Percentiles rank a stretch among this genome's conserved stretches.
Evolutionary conservation across 2,888 invertebrate genomes (phyloP).

Genomic region (Drepana falcataria): DNA sequence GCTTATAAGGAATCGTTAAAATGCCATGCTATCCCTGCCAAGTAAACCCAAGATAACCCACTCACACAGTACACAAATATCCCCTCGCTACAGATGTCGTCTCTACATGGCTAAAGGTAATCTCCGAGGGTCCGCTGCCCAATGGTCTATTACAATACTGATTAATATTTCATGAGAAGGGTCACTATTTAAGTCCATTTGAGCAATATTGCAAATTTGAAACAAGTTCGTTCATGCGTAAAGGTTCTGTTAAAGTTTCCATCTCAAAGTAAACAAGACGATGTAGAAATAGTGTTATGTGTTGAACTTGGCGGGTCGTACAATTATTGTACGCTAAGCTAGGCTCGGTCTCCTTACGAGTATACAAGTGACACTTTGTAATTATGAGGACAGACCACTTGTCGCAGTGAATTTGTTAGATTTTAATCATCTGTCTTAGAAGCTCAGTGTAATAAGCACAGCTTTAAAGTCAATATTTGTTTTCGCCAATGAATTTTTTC

Average conservation of each 20-base stretch:
- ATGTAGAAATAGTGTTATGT: not conserved
- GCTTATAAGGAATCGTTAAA: no score
- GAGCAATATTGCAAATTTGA: conserved; percentile 4
- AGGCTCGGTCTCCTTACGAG: not conserved
- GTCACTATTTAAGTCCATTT: not conserved
- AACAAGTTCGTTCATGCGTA: conserved; percentile 2
- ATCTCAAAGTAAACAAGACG: conserved; percentile 1
- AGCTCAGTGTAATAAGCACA: no score
- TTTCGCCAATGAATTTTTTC: no score
- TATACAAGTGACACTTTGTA: not conserved
- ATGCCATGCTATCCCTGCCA: no score
- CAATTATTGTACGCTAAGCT: not conserved
- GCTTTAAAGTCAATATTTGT: no score
- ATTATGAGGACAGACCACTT: not conserved
- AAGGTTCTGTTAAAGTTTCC: conserved; percentile 2
- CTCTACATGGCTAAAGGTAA: not conserved
- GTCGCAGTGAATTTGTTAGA: no score
- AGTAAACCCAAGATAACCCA: no score
- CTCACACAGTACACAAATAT: no score
- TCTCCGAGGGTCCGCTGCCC: not conserved
- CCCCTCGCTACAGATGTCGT: no score
- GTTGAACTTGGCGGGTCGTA: not conserved
- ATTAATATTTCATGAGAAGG: conserved; percentile 1
- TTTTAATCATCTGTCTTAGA: no score
- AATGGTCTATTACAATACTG: not conserved